Evolutionary conservation across 2,888 invertebrate genomes (phyloP), one percentile per base, ranked within the genome.

Genomic region (Acronicta leporina): DNA sequence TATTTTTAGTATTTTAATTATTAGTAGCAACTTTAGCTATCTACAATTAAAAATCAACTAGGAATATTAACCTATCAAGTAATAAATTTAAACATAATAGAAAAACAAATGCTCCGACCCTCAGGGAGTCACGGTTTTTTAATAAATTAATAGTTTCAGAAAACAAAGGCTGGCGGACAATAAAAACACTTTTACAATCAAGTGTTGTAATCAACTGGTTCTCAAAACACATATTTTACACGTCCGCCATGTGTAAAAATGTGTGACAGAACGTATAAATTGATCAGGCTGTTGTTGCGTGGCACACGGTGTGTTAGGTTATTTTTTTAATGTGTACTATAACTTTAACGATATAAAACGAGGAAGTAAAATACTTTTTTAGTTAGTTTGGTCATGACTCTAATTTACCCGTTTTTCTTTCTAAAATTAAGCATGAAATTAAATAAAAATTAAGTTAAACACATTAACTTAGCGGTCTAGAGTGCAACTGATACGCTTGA

Each of bases 161-260:
- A 44, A 35, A 49, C 20, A 55, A 63, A 50, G 8, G 30, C 10
- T 50, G 13, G 30, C 13, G 11, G 50, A 62, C 35, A 49, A 42
- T 49, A 42, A 49, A 52, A 61, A 35, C 11, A 50, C 20, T 62
- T 38, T 65, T 16, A 59, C 42, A 41, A 46, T 50, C 38, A 38
- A 61, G 38, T 46, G n/a, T 43, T 57, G 25, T 58, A 55, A 44
- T 45, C 49, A 40, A 51, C 38, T 40, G 20, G 35, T 57, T 47
- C 35, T 45, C 47, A 38, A 44, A 68, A 46, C 16, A 53, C 10
- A 54, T 54, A 51, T 66, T 67, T 67, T 45, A 48, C 42, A 42
- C n/a, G 40, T 35, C 43, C 11, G 30, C 33, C 42, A 16, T 35
- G 40, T 42, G 48, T 52, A 13, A 30, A 57, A 66, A 57, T 51